These are phyloP conservation scores for Lycaon pictus DNA, from an alignment of 2,113 vertebrate species.

Conservation along the genomic window DNA sequence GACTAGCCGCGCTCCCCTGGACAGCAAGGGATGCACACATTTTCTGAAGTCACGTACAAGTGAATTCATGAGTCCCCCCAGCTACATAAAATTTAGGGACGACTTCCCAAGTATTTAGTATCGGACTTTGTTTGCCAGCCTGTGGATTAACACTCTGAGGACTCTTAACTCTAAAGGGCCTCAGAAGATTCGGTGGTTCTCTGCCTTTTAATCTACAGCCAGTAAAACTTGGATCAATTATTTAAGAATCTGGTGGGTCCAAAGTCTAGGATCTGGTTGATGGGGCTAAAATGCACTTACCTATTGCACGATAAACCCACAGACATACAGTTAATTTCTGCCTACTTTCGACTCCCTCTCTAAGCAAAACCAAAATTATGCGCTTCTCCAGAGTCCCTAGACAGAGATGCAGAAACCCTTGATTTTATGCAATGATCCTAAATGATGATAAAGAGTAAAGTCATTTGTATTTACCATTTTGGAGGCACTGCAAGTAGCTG, in stretches of 20 bases:
- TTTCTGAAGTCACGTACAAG: background rate
- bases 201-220: background rate
- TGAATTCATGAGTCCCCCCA: background rate
- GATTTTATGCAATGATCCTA: background rate
- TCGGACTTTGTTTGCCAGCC: background rate
- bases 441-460: background rate
- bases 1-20: background rate
- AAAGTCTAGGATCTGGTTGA: background rate
- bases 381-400: background rate
- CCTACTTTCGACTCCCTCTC: background rate
- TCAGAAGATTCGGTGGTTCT: background rate
- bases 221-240: background rate
- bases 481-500: background rate
- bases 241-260: background rate
- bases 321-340: background rate
- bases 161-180: background rate
- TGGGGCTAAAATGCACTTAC: background rate
- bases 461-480: background rate
- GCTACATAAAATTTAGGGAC: slow-evolving; percentile 7
- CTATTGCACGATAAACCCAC: background rate
- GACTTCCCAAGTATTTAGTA: background rate
- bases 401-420: background rate
- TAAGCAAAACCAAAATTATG: background rate
- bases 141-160: background rate
- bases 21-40: background rate